Base-by-base conservation (phyloP, 2,888 invertebrate species). In the Drosophila kanekoi region DNA sequence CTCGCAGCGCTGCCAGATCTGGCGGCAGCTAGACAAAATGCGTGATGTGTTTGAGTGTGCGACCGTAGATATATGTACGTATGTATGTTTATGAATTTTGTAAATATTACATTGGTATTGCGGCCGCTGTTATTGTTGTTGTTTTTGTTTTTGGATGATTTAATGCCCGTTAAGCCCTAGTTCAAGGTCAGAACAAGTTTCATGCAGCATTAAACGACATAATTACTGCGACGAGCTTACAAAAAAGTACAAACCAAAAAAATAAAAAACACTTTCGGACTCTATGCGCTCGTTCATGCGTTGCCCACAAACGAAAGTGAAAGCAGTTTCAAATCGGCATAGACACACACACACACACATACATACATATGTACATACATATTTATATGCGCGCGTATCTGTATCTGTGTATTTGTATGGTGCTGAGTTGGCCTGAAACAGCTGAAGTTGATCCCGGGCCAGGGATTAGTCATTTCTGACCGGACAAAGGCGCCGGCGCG, bases 301-400 rank as follows among this genome's bases (percentile, higher is more conserved):
- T 72, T 66, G 40, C 51, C 60, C 67, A n/a, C 64, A 49, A 80
- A 80, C 32, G 86, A 83, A 85, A 83, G 86, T 85, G 86, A 86
- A 83, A 78, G 65, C 33, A 48, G 72, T 72, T 73, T 56, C 44
- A 71, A 66, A 67, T 52, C 69, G 52, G 57, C 70, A 72, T 70
- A 74, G 73, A 67, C 41, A 58, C 32, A 28, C 28, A 59, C 70
- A 72, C 68, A 74, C 71, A 65, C 41, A 56, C 32, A 28, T 6
- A 8, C 28, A 28, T 8, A 6, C 1, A 28, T 6, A 8, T 8
- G 8, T 8, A 6, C 1, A 23, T 1, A 54, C n/a, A 20, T 43
- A 43, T 32, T 14, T 32, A 16, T 43, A 20, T 20, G 44, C 23
- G n/a, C 48, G 35, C 56, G 11, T 11, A 6, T 52, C n/a, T 52